phyloP scores from a whole-genome alignment of 2,888 invertebrate genomes.

The Achlya flavicornis region DNA sequence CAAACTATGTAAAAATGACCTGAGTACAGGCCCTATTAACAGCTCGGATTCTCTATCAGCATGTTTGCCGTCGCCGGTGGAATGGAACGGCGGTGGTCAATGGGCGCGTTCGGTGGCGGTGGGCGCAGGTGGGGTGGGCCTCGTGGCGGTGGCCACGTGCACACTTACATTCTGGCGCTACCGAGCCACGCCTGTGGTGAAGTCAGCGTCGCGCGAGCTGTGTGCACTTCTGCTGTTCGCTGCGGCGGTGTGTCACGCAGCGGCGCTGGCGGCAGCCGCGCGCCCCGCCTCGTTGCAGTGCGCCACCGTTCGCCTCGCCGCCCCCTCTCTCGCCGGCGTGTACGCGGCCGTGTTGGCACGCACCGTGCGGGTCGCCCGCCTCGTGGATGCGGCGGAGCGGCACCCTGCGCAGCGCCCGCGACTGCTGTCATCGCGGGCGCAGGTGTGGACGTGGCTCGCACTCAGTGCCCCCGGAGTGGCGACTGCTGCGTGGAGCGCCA shows the following conservation, averaged over 20 bases:
- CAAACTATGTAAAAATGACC: too few species aligned
- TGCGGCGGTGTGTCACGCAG: constrained; percentile 60
- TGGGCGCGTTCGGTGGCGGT: constrained; percentile 38
- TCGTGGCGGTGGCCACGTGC: constrained; percentile 84
- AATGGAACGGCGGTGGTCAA: constrained; percentile 79
- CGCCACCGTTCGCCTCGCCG: constrained; percentile 41
- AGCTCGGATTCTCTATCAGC: constrained; percentile 63
- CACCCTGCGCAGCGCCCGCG: constrained; percentile 48
- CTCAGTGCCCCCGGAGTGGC: constrained; percentile 77
- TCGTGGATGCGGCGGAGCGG: constrained; percentile 53
- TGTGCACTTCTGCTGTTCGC: constrained; percentile 87
- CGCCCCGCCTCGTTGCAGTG: constrained; percentile 41
- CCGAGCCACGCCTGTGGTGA: constrained; percentile 88
- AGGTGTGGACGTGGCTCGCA: constrained; percentile 83
- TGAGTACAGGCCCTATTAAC: too few species aligned
- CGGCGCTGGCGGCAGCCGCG: constrained; percentile 86
- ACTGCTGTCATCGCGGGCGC: constrained; percentile 72
- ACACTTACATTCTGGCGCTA: constrained; percentile 82
- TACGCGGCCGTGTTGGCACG: constrained; percentile 53
- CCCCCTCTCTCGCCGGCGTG: constrained; percentile 49
- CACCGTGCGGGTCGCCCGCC: constrained; percentile 50
- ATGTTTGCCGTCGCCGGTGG: constrained; percentile 85
- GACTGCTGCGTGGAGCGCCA: constrained; percentile 85
- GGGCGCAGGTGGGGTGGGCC: constrained; percentile 85
- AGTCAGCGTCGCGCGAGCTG: constrained; percentile 86